Evolutionary conservation across 2,797 vertebrate species (phyloP), one percentile per base, ranked within the genome.

Genomic region (Mastacembelus armatus): DNA sequence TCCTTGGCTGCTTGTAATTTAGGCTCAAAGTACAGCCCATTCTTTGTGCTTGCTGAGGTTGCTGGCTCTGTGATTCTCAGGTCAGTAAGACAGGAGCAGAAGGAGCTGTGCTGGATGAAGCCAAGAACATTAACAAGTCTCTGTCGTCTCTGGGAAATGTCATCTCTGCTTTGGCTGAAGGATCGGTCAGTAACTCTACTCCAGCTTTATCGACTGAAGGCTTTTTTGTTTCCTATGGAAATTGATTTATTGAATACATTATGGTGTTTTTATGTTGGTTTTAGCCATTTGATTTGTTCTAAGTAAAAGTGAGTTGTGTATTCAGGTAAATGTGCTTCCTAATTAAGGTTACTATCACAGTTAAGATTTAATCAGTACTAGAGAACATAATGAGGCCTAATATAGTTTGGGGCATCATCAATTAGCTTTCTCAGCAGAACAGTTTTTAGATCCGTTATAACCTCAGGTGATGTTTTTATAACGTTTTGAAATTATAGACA

Each of bases 1-100:
- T 29, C 2, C 30, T 61, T 38, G 7, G 54, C 2, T 68, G 1
- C 26, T n/a, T 16, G 24, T 30, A 54, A n/a, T 55, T 18, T 15
- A 8, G 10, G 1, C 32, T 69, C 47, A 35, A 7, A 54, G 62
- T 10, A 11, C 15, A 39, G 5, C 29, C 2, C 2, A 4, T 19
- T 40, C 47, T 45, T 26, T 35, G 10, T 19, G 6, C 3, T 14
- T 22, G 19, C 40, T 71, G 47, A 79, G 8, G 9, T 57, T 59
- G 0, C 30, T 40, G 14, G 78, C 14, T 48, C 0, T 73, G 40
- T 64, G 45, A 11, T 50, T 58, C 49, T 33, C 82, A 99, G 98
- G 97, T 99, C 91, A 97, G 97, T 95, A 99, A 99, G 95, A 99
- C 98, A 19, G 97, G 97, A 92, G 98, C 97, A 50, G 96, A 98